Evolutionary conservation across 2,797 vertebrate species (phyloP).

Genomic region (Alca torda): DNA sequence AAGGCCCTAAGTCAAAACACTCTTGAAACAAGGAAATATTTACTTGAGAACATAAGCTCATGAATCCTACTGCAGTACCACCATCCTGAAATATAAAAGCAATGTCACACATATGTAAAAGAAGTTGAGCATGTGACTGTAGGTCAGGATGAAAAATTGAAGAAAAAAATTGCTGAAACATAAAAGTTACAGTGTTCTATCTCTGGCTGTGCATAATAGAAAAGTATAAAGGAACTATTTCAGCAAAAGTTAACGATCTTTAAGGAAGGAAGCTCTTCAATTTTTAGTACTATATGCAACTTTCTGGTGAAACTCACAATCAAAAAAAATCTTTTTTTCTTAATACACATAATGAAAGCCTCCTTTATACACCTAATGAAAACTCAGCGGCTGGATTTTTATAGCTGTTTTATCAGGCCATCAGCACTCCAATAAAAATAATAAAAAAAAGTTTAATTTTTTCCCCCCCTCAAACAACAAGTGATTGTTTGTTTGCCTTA

Average conservation of each 20-base stretch:
- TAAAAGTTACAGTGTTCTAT: not conserved
- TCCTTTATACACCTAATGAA: constrained; percentile 20
- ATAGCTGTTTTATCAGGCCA: constrained; percentile 67
- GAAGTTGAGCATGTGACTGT: not conserved
- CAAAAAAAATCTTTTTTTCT: not conserved
- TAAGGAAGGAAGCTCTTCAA: not conserved
- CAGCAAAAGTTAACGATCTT: not conserved
- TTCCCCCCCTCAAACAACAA: constrained; percentile 55
- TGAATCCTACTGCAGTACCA: constrained; percentile 82
- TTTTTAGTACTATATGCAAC: not conserved
- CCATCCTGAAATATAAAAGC: constrained; percentile 78
- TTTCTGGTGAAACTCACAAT: not conserved
- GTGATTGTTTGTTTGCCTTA: constrained; percentile 73
- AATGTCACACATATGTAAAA: not conserved
- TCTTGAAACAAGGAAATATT: constrained; percentile 77
- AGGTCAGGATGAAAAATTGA: not conserved
- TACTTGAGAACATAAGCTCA: constrained; percentile 80
- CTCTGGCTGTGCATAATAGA: not conserved
- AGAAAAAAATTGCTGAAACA: not conserved
- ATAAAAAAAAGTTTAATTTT: constrained; percentile 61
- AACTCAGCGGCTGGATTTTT: constrained; percentile 47
- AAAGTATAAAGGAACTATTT: not conserved
- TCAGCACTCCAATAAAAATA: constrained; percentile 60
- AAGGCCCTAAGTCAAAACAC: constrained; percentile 83
- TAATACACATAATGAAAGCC: constrained; percentile 9